Percentiles rank a stretch among this genome's conserved stretches.
phyloP scores from a whole-genome alignment of 2,888 invertebrate genomes.

The Drosophila ochracea region DNA sequence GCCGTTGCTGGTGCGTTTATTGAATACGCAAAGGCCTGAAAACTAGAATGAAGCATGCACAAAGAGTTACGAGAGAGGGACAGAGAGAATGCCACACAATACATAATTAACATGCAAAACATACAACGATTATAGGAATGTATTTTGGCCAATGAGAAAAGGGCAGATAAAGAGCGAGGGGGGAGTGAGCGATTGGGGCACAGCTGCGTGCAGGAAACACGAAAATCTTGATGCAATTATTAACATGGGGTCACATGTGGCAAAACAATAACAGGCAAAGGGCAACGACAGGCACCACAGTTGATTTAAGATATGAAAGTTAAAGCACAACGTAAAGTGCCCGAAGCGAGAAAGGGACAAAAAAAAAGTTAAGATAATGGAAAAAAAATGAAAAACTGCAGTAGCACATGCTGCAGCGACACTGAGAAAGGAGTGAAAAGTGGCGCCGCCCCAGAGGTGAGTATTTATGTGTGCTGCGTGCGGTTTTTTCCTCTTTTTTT shows the following conservation, averaged over 20 bases:
- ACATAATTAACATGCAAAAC: slow-evolving; percentile 77
- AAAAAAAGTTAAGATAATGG: slow-evolving; percentile 7
- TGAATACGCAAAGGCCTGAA: slow-evolving; percentile 78
- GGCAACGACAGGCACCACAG: slow-evolving; percentile 38
- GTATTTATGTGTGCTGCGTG: slow-evolving; percentile 63
- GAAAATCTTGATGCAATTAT: slow-evolving; percentile 53
- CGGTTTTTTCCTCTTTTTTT: slow-evolving; percentile 45
- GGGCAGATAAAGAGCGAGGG: not conserved
- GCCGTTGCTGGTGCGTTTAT: slow-evolving; percentile 62
- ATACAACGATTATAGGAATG: slow-evolving; percentile 71
- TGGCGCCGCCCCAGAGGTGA: slow-evolving; percentile 28
- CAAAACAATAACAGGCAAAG: slow-evolving; percentile 20
- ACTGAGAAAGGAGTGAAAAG: slow-evolving; percentile 15
- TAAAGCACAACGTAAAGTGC: slow-evolving; percentile 18
- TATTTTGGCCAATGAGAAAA: slow-evolving; percentile 6
- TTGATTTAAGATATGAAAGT: slow-evolving; percentile 32
- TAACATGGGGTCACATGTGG: slow-evolving; percentile 43
- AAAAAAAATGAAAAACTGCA: slow-evolving; percentile 34
- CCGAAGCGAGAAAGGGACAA: not conserved
- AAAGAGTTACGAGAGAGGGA: slow-evolving; percentile 6
- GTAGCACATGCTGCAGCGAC: slow-evolving; percentile 34
- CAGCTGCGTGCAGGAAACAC: slow-evolving; percentile 34
- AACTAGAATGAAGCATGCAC: slow-evolving; percentile 65
- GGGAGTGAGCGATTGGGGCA: not conserved
- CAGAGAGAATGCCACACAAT: not conserved